Evolutionary conservation across 2,797 vertebrate genomes (phyloP).

Genomic region (Hippocampus kuda): DNA sequence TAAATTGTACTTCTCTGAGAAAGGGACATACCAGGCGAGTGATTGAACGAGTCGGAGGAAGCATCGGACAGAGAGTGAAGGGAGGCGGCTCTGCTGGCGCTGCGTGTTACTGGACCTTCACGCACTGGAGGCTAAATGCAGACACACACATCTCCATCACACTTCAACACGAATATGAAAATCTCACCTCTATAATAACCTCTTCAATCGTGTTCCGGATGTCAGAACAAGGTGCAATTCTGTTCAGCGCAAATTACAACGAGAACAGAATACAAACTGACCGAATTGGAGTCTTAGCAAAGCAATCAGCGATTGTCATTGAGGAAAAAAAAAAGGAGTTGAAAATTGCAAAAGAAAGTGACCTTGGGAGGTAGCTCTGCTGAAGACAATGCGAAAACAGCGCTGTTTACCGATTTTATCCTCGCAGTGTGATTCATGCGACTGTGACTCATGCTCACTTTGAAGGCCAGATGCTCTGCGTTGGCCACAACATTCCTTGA

Average conservation of each 20-base stretch:
- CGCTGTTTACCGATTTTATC: not conserved
- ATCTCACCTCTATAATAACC: too few relatives aligned
- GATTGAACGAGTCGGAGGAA: constrained; percentile 72
- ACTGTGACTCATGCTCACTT: constrained; percentile 4
- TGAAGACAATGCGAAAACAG: not conserved
- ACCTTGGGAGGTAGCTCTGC: not conserved
- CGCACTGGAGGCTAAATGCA: constrained; percentile 79
- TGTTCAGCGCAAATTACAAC: not conserved
- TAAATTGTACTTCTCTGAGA: not conserved
- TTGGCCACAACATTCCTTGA: constrained; percentile 3
- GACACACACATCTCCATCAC: constrained; percentile 10
- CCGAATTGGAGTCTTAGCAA: not conserved
- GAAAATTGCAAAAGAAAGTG: constrained; percentile 1
- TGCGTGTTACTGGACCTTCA: constrained; percentile 43
- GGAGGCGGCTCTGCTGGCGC: constrained; percentile 63
- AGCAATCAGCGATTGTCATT: not conserved
- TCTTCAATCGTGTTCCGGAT: not conserved
- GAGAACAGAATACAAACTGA: not conserved
- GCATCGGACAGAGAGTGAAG: constrained; percentile 75
- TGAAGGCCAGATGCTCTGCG: not conserved
- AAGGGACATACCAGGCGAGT: constrained; percentile 64
- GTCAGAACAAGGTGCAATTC: not conserved
- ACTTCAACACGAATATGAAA: too few relatives aligned
- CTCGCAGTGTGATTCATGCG: constrained; percentile 1
- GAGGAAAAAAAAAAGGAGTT: not conserved